These are phyloP conservation scores for Abrostola tripartita DNA, from an alignment of 2,888 invertebrate genomes.

Conservation along the genomic window DNA sequence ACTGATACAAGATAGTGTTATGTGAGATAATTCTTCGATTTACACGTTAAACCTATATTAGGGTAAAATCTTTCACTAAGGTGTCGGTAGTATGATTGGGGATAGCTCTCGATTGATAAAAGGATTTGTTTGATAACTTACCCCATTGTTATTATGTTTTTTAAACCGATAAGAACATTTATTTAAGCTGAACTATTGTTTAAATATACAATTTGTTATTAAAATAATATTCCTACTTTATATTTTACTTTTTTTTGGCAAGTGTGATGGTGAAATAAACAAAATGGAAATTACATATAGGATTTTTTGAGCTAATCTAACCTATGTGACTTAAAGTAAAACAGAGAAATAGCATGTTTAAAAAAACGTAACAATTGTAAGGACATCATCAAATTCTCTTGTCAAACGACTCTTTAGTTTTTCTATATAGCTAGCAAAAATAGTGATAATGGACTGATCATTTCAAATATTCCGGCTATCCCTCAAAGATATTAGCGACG, in stretches of 20 bases:
- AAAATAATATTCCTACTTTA: no score
- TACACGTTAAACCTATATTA: slow-evolving; percentile 30
- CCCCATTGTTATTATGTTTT: no score
- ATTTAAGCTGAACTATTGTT: no score
- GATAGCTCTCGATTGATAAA: slow-evolving; percentile 16
- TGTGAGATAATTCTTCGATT: slow-evolving; percentile 33
- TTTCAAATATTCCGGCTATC: slow-evolving; percentile 27
- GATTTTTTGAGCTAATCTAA: no score
- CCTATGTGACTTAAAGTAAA: no score
- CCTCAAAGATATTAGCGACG: slow-evolving; percentile 23
- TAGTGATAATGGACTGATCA: slow-evolving; percentile 35
- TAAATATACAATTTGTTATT: no score
- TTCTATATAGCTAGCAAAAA: slow-evolving; percentile 13
- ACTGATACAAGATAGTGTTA: slow-evolving; percentile 27
- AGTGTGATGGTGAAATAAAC: no score
- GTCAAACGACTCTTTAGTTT: slow-evolving; percentile 20
- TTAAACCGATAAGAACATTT: no score
- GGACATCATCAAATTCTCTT: no score
- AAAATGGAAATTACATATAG: no score
- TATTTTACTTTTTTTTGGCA: no score
- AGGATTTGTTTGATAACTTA: background rate
- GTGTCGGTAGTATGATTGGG: slow-evolving; percentile 29
- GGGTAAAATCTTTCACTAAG: slow-evolving; percentile 17
- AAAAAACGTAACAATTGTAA: background rate
- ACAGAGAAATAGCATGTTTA: no score